phyloP scores from a whole-genome alignment of 1,140 invertebrate species.

The Sesamia nonagrioides region DNA sequence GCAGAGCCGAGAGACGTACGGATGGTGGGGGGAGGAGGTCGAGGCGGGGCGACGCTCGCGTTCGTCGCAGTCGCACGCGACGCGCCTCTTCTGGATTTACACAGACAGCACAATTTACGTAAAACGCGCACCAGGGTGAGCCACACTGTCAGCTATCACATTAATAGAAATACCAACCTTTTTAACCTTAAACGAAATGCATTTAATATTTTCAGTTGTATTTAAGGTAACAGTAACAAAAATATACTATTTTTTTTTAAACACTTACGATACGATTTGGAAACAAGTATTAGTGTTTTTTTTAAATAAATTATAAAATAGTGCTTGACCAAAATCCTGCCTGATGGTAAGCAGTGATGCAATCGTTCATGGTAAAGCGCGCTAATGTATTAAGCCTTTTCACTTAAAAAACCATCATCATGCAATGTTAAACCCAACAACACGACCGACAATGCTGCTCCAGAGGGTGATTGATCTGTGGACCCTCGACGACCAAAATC shows the following conservation, averaged over 20 bases:
- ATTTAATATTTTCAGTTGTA: not conserved
- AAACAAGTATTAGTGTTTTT: too few species aligned
- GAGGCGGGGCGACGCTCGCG: not conserved
- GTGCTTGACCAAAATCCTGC: too few species aligned
- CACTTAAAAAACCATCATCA: too few species aligned
- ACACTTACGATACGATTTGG: not conserved
- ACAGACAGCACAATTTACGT: slow-evolving; percentile 20
- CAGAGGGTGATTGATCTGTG: too few species aligned
- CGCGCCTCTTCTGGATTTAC: slow-evolving; percentile 18
- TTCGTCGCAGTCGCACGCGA: slow-evolving; percentile 23
- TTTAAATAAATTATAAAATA: too few species aligned
- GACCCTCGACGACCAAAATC: too few species aligned
- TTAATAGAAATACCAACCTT: slow-evolving; percentile 23
- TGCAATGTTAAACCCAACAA: too few species aligned
- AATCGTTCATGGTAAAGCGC: too few species aligned
- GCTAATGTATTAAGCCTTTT: too few species aligned
- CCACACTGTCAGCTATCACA: slow-evolving; percentile 17
- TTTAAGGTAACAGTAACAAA: not conserved
- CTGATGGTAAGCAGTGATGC: too few species aligned
- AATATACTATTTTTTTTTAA: not conserved
- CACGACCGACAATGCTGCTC: too few species aligned
- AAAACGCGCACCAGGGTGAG: slow-evolving; percentile 9
- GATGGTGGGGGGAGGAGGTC: not conserved
- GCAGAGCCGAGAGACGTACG: not conserved
- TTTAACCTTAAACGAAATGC: slow-evolving; percentile 5